These are phyloP conservation scores for Siderastrea siderea DNA, from an alignment of 92 coral and sea anemone species.

Conservation along the genomic window DNA sequence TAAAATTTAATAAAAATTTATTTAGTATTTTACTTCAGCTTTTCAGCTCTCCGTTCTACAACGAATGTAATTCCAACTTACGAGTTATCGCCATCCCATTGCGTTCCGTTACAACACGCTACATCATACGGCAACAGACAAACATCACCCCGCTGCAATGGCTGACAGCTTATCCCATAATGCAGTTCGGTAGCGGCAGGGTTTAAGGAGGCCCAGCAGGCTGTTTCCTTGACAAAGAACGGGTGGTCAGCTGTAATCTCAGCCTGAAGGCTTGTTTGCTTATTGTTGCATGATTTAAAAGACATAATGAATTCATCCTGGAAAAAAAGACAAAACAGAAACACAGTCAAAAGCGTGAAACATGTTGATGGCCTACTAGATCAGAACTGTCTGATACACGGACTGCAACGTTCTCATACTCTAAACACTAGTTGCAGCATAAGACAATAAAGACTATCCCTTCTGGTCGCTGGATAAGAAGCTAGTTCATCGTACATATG, in stretches of 20 bases:
- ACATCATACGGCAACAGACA: conserved; percentile 73
- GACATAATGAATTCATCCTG: conserved; percentile 65
- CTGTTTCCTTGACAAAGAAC: conserved; percentile 65
- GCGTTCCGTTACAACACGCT: background rate
- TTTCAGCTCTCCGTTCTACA: background rate
- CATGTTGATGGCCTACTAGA: background rate
- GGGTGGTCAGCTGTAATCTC: conserved; percentile 82
- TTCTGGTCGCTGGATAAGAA: no score
- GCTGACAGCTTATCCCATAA: conserved; percentile 74
- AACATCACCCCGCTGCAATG: conserved; percentile 69
- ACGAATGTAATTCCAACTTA: conserved; percentile 11
- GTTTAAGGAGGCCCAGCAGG: conserved; percentile 70
- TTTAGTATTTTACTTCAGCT: background rate
- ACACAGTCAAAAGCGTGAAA: background rate
- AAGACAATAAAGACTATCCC: no score
- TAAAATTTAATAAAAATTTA: no score
- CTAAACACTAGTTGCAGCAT: no score
- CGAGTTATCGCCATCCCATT: conserved; percentile 4
- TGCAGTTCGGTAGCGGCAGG: conserved; percentile 56
- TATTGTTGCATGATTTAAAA: conserved; percentile 66
- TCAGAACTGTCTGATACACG: no score
- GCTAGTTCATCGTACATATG: no score
- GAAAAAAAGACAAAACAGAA: background rate
- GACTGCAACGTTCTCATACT: no score
- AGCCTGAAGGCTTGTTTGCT: conserved; percentile 74